Percentiles rank a stretch among this genome's conserved stretches.
These are phyloP conservation scores for Enteromius anoplus DNA, from an alignment of 2,797 vertebrate species.

Conservation along the genomic window DNA sequence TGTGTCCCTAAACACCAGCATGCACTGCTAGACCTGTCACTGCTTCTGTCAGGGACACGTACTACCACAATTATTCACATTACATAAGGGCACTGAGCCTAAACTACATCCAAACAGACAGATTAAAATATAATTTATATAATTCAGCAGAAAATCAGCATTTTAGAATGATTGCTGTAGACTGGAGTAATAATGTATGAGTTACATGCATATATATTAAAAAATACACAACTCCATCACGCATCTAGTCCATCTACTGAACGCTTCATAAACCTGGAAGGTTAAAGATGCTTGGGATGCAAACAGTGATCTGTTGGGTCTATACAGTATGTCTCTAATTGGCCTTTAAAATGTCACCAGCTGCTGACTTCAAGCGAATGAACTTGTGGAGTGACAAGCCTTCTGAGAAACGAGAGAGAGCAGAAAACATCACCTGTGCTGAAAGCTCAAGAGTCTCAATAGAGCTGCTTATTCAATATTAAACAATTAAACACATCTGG, in stretches of 20 bases:
- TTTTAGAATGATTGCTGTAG: background rate
- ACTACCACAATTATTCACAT: background rate
- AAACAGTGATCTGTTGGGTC: slow-evolving; percentile 22
- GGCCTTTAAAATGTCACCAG: slow-evolving; percentile 61
- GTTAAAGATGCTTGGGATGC: slow-evolving; percentile 26
- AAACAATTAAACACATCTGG: background rate
- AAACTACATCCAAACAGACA: background rate
- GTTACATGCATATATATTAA: background rate
- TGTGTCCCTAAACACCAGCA: background rate
- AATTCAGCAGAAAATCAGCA: background rate
- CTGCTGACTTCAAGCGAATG: slow-evolving; percentile 50
- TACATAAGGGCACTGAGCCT: background rate
- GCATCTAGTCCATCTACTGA: background rate
- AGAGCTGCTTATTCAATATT: background rate
- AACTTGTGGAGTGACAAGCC: slow-evolving; percentile 52
- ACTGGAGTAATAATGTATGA: background rate
- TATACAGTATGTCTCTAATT: slow-evolving; percentile 56
- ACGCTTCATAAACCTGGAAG: slow-evolving; percentile 32
- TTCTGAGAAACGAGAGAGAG: slow-evolving; percentile 44
- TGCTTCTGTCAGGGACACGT: background rate
- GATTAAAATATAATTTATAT: background rate
- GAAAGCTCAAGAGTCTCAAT: background rate
- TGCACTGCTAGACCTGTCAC: slow-evolving; percentile 5
- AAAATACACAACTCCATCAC: background rate
- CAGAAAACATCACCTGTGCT: background rate